These are phyloP conservation scores for Geotrupes spiniger DNA, from an alignment of 2,888 invertebrate species.

Conservation along the genomic window DNA sequence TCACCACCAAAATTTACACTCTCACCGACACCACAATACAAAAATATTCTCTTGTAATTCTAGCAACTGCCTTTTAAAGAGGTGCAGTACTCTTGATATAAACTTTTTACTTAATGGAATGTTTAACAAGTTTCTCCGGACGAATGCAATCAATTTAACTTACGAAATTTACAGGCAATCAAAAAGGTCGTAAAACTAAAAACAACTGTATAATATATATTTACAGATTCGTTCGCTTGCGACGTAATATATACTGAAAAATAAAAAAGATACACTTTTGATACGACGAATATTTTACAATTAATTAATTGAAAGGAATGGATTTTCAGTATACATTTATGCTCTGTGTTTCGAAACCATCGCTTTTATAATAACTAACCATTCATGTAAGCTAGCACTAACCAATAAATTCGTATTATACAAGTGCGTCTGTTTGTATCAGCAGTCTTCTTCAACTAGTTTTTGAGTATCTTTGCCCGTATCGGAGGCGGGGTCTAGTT, in stretches of 20 bases:
- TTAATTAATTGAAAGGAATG: conserved; percentile 16
- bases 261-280: conserved; percentile 8
- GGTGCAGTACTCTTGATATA: conserved; percentile 23
- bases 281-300: conserved; percentile 11
- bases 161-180: no score
- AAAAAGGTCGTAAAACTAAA: no score
- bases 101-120: background rate
- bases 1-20: conserved; percentile 16
- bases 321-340: background rate
- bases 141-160: no score
- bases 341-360: no score
- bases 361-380: conserved; percentile 29
- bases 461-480: conserved; percentile 90
- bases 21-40: conserved; percentile 31
- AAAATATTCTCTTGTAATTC: conserved; percentile 27
- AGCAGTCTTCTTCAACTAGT: conserved; percentile 85
- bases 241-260: conserved; percentile 11
- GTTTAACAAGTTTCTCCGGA: no score
- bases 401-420: conserved; percentile 37
- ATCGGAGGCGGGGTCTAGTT: conserved; percentile 81
- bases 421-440: conserved; percentile 43
- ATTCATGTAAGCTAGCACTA: conserved; percentile 38
- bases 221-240: no score
- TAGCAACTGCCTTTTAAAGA: conserved; percentile 26
- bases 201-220: no score